Conservation (phyloP, 92 coral and sea anemone species). For the Porites divaricata region DNA sequence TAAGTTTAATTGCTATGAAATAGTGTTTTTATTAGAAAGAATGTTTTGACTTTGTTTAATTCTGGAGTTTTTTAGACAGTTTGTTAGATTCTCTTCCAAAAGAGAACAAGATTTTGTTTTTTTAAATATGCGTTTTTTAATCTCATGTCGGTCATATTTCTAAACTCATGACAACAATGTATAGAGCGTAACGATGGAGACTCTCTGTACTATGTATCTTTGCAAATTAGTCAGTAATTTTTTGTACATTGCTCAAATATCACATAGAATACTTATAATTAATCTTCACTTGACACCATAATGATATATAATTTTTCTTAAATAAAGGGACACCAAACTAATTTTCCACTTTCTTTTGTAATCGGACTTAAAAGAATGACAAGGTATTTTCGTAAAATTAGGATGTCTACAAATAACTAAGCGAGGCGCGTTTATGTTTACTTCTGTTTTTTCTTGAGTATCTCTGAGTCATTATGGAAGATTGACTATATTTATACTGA, state of each 20-base stretch:
- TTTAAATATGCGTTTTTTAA: not conserved
- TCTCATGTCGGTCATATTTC: not conserved
- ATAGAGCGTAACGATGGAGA: not conserved
- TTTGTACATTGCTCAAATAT: not conserved
- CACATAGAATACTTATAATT: slow-evolving; percentile 4
- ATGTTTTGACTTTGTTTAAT: slow-evolving; percentile 3
- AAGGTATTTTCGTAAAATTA: not conserved
- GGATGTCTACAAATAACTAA: not conserved
- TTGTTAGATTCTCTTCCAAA: slow-evolving; percentile 2
- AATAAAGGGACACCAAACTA: slow-evolving; percentile 25
- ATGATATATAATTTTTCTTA: not conserved
- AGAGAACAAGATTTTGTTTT: not conserved
- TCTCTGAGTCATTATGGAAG: too few relatives aligned
- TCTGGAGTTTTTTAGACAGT: not conserved
- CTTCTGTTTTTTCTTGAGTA: not conserved
- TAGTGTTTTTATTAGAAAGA: not conserved
- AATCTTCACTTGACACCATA: not conserved
- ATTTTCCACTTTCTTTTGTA: not conserved
- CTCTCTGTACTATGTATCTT: not conserved
- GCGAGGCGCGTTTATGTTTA: not conserved
- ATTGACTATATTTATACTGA: too few relatives aligned
- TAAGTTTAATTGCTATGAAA: too few relatives aligned
- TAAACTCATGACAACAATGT: not conserved
- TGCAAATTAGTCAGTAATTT: not conserved
- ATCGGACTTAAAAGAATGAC: not conserved